phyloP scores from a whole-genome alignment of 2,797 vertebrate genomes.

The Carcharodon carcharias region DNA sequence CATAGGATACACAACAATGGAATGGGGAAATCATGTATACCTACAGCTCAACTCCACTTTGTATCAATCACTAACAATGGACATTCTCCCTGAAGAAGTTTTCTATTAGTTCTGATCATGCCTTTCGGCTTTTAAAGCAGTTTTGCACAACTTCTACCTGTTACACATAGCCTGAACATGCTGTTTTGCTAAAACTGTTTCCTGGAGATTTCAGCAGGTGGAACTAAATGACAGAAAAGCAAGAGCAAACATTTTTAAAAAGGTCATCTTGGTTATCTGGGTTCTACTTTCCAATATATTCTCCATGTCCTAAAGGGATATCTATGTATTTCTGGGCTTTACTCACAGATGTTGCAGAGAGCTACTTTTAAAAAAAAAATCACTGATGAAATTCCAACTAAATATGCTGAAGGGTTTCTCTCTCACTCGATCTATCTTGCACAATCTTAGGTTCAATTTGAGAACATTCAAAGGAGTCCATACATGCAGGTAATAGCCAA shows the following conservation, averaged over 20 bases:
- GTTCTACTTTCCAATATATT: not conserved
- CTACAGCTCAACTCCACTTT: not conserved
- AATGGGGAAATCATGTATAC: not conserved
- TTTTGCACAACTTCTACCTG: not conserved
- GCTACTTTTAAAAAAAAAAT: not conserved
- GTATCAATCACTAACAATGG: not conserved
- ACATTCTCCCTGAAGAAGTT: not conserved
- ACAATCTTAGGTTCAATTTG: not conserved
- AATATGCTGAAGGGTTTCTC: not conserved
- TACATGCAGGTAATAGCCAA: not conserved
- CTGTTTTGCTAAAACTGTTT: not conserved
- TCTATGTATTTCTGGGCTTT: not conserved
- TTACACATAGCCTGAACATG: not conserved
- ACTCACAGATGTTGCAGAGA: not conserved
- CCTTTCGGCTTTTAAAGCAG: not conserved
- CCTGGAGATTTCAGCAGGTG: not conserved
- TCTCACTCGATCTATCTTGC: not conserved
- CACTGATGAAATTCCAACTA: not conserved
- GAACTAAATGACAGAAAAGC: slow-evolving; percentile 11
- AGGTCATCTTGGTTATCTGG: not conserved
- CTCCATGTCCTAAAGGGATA: not conserved
- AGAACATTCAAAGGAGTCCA: not conserved
- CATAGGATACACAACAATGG: not conserved
- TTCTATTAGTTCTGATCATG: not conserved
- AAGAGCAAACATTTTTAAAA: not conserved